Conservation (phyloP, 2,888 invertebrate genomes). For the Endotricha flammealis region DNA sequence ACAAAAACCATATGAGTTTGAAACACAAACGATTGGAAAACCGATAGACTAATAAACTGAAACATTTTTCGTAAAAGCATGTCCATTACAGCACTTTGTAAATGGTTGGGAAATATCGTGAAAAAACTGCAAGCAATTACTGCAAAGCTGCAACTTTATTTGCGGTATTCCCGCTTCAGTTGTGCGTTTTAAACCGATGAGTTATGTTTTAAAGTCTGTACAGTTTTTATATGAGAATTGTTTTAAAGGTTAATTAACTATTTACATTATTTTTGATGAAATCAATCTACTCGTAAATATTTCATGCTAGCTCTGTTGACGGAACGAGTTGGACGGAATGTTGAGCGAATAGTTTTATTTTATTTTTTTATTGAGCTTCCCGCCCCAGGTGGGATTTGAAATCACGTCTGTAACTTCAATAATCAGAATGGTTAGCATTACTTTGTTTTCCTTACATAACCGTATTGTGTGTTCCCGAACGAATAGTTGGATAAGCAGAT, state of each 20-base stretch:
- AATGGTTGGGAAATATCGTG: background rate
- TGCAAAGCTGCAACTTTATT: background rate
- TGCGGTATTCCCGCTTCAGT: background rate
- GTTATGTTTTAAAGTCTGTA: background rate
- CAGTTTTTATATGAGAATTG: background rate
- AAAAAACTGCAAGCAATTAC: background rate
- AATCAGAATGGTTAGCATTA: no score
- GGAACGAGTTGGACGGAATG: no score
- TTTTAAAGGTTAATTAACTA: constrained; percentile 3
- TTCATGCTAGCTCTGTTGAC: no score
- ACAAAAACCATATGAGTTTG: background rate
- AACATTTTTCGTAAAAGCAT: background rate
- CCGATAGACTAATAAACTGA: background rate
- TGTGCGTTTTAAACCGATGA: background rate
- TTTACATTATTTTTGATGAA: no score
- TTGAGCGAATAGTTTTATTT: no score
- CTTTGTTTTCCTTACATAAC: no score
- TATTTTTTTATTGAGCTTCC: no score
- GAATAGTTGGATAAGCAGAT: no score
- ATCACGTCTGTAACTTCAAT: no score
- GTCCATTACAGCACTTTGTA: background rate
- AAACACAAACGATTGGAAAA: background rate
- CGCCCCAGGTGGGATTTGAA: no score
- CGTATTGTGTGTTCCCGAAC: no score
- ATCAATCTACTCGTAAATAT: no score